Evolutionary conservation across 2,113 vertebrate species (phyloP), one percentile per base, ranked within the genome.

Genomic region (Manacus vitellinus): DNA sequence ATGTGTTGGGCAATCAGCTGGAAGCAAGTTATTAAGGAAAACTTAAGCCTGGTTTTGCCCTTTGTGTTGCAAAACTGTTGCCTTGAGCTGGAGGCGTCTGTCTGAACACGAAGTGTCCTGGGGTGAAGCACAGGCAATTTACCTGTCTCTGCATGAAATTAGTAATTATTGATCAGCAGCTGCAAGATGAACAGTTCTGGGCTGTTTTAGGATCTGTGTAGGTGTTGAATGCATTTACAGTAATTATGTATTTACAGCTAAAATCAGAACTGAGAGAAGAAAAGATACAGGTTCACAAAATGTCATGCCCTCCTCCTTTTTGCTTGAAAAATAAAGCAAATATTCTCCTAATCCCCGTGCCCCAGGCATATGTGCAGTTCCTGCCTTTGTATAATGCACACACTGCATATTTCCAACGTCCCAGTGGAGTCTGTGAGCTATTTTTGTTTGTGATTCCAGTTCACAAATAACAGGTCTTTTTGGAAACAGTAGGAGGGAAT

Each of bases 41-140:
- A 89, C 16, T 66, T 27, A 30, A 97, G 78, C n/a, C 76, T 66
- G 89, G 65, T 91, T 94, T 90, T 92, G 55, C 75, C 41, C 91
- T 95, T 92, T 83, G 24, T 92, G 23, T 82, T 89, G 25, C 85
- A 87, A 74, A 91, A 91, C 73, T 88, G 31, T 86, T 93, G 46
- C 88, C 67, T 96, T 92, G 75, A 96, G 67, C 90, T 56, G 81
- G 92, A 75, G 95, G 62, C 62, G 55, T 96, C 78, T 96, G 44
- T 93, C 85, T 96, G 89, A 96, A 63, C 66, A 14, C 49, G 62
- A 95, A 97, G 77, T 86, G 80, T 97, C 93, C 92, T 54, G 30
- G 95, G 81, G 90, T 92, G 91, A 97, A 86, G 82, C 86, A 62
- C 61, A 88, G 88, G 90, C 96, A 97, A 97, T 98, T 97, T 97